Evolutionary conservation across 1,140 invertebrate genomes (phyloP).

Genomic region (Trialeurodes vaporariorum): DNA sequence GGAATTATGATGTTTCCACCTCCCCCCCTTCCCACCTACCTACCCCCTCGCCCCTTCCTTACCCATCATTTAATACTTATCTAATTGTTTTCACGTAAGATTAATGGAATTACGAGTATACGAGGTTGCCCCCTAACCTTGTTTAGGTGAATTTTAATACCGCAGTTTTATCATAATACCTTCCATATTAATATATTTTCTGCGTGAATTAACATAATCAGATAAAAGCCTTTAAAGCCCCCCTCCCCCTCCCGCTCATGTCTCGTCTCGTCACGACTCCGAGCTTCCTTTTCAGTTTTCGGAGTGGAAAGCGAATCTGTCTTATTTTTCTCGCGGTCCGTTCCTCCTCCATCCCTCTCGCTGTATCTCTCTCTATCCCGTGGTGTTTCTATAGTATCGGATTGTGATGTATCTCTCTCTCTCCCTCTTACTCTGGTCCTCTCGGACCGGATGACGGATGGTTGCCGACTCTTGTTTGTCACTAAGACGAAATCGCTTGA

Average conservation of each 20-base stretch:
- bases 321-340: too few species aligned
- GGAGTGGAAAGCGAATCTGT: too few species aligned
- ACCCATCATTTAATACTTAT: not conserved
- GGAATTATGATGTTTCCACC: not conserved
- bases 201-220: not conserved
- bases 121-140: not conserved
- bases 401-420: too few species aligned
- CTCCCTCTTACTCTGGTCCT: too few species aligned
- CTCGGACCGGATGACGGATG: too few species aligned
- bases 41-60: not conserved
- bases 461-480: too few species aligned
- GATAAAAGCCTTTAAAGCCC: not conserved
- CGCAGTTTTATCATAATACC: not conserved
- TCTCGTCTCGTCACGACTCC: not conserved
- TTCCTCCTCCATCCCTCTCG: too few species aligned
- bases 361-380: too few species aligned
- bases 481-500: too few species aligned
- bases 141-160: constrained; percentile 1
- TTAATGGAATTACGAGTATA: not conserved
- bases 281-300: too few species aligned
- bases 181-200: not conserved
- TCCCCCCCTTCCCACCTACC: too few species aligned
- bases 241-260: not conserved
- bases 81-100: not conserved
- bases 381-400: too few species aligned